Evolutionary conservation across 2,797 vertebrate genomes (phyloP).

Genomic region (Leucoraja ocellata): DNA sequence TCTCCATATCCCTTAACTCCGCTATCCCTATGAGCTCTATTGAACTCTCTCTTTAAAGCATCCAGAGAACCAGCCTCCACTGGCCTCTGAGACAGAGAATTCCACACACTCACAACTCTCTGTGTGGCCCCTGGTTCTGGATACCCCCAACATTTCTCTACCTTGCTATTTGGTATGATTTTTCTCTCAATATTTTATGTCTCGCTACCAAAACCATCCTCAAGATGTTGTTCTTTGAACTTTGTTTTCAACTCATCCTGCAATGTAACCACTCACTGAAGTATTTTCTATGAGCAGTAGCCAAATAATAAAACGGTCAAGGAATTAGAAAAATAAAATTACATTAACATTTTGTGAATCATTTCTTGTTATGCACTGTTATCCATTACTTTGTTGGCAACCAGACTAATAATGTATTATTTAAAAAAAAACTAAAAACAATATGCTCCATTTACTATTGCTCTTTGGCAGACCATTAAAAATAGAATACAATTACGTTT

Average conservation of each 20-base stretch:
- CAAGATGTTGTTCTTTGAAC: neutral
- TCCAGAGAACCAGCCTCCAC: too few relatives aligned
- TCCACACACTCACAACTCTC: too few relatives aligned
- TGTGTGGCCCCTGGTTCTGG: too few relatives aligned
- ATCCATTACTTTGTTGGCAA: neutral
- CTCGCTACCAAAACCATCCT: neutral
- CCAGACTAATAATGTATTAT: neutral
- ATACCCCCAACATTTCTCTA: neutral
- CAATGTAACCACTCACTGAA: neutral
- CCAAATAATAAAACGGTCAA: neutral
- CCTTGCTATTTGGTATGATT: neutral
- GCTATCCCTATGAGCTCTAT: too few relatives aligned
- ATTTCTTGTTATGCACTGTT: neutral
- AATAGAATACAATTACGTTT: conserved; percentile 15
- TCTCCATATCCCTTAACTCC: too few relatives aligned
- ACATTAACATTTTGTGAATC: too few relatives aligned
- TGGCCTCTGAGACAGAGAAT: too few relatives aligned
- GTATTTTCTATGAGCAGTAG: neutral
- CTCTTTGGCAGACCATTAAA: neutral
- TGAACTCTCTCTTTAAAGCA: too few relatives aligned
- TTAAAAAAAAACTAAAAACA: neutral
- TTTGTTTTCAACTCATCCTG: neutral
- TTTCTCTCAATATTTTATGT: neutral
- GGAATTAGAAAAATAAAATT: too few relatives aligned
- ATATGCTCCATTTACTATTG: neutral